phyloP scores from a whole-genome alignment of 2,797 vertebrate species.

The Erethizon dorsatum region DNA sequence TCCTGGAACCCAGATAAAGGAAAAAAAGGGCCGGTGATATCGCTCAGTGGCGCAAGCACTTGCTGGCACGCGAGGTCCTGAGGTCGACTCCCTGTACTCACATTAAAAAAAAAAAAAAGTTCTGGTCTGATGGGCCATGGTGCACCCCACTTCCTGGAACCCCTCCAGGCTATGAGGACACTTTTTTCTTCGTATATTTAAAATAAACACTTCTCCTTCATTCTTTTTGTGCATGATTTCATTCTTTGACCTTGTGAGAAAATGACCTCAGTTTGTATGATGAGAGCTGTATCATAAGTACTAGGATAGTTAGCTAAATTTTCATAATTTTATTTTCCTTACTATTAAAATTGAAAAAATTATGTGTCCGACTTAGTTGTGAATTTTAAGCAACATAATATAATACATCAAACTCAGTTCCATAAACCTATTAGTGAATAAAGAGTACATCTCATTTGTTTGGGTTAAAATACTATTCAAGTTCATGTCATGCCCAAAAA shows the following conservation, averaged over 20 bases:
- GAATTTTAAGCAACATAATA: not conserved
- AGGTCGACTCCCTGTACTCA: too few relatives aligned
- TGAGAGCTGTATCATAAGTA: not conserved
- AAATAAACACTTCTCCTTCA: not conserved
- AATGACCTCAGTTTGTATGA: not conserved
- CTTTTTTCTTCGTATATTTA: not conserved
- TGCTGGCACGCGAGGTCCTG: too few relatives aligned
- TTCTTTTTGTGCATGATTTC: not conserved
- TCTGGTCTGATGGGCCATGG: not conserved
- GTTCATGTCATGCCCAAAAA: not conserved
- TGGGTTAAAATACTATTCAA: not conserved
- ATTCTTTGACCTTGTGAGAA: not conserved
- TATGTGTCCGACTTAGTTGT: not conserved
- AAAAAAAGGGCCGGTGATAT: too few relatives aligned
- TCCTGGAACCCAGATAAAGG: too few relatives aligned
- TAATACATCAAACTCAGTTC: not conserved
- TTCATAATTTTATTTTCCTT: slow-evolving; percentile 7
- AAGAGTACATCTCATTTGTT: not conserved
- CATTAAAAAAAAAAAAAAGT: too few relatives aligned
- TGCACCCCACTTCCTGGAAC: too few relatives aligned
- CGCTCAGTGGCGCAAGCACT: too few relatives aligned
- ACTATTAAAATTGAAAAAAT: not conserved
- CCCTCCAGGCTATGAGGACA: not conserved
- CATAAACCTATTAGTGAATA: not conserved
- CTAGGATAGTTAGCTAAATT: not conserved